These are phyloP conservation scores for Bathynomus jamesi DNA, from an alignment of 1,140 invertebrate genomes.

Conservation along the genomic window DNA sequence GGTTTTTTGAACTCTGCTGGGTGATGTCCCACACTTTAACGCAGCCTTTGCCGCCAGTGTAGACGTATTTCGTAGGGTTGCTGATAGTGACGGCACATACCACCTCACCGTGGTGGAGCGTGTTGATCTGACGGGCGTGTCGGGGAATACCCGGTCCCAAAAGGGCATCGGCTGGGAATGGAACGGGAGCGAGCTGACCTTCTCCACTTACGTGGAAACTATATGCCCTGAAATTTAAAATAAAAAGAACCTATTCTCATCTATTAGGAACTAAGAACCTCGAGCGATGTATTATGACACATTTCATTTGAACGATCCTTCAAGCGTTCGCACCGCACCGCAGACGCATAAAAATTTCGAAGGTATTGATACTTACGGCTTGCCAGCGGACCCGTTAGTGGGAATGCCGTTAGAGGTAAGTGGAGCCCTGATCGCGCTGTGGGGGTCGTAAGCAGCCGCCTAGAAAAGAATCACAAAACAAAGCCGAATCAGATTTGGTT, in stretches of 20 bases:
- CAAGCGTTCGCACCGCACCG: too few species aligned
- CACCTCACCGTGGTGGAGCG: constrained; percentile 88
- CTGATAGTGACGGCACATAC: constrained; percentile 80
- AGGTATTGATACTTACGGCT: constrained; percentile 25
- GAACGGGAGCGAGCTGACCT: constrained; percentile 75
- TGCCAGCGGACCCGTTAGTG: constrained; percentile 28
- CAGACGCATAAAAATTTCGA: too few species aligned
- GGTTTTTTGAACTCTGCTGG: constrained; percentile 67
- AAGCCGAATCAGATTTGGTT: too few species aligned
- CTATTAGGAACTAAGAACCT: too few species aligned
- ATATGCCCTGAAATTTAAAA: constrained; percentile 52
- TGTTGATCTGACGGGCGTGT: constrained; percentile 80
- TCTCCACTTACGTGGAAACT: constrained; percentile 55
- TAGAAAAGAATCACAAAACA: too few species aligned
- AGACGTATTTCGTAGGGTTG: constrained; percentile 86
- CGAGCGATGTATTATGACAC: too few species aligned
- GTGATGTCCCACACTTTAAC: constrained; percentile 85
- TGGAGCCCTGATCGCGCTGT: constrained; percentile 20
- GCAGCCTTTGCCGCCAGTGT: constrained; percentile 96
- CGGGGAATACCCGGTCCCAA: constrained; percentile 85
- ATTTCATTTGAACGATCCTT: too few species aligned
- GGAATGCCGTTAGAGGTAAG: constrained; percentile 30
- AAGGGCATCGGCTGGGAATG: constrained; percentile 88
- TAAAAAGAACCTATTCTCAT: too few species aligned
- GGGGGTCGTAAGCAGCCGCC: constrained; percentile 29